Base-by-base conservation (phyloP, 2,888 invertebrate genomes). In the Ditula angustiorana region DNA sequence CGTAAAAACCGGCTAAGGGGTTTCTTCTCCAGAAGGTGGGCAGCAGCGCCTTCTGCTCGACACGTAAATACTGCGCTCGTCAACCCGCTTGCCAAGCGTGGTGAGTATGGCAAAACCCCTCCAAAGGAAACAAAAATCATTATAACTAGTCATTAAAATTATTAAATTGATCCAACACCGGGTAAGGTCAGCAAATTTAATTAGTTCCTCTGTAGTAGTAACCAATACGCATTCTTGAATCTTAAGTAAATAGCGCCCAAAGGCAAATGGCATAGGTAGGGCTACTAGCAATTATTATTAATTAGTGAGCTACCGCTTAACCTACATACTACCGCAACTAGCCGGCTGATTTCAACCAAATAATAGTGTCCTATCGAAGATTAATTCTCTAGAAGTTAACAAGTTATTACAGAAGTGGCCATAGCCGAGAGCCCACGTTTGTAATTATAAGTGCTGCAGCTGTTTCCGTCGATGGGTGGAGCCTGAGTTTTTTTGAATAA, bases 391-490 rank as follows among this genome's bases (percentile, higher is more conserved):
- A 61, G 61, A 73, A 71, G 61, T 74, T 76, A 75, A 77, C 80
- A 83, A 84, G 82, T 79, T 79, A 76, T 72, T 74, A 72, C 74
- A 75, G 76, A 72, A 68, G 82, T 80, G 79, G 79, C 81, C 83
- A 84, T 86, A 86, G 86, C 83, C 82, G 85, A 79, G 82, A 82
- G 75, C 76, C 82, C 85, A 78, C 83, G 85, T 85, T 87, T 84
- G 85, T 90, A 90, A 92, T 92, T 88, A 91, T 87, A 85, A 84
- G 79, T 77, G 79, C 74, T 85, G 92, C 92, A 92, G 92, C 92
- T 92, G 92, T 82, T 92, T 92, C 92, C 92, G 90, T 79, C 77
- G 80, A 79, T 82, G 82, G 92, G 91, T 78, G 91, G 87, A 85
- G 90, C 80, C 77, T 64, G 61, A 61, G 69, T 84, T 88, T 88